These are phyloP conservation scores for Hydrophis major DNA, from an alignment of 2,797 vertebrate genomes.

Conservation along the genomic window DNA sequence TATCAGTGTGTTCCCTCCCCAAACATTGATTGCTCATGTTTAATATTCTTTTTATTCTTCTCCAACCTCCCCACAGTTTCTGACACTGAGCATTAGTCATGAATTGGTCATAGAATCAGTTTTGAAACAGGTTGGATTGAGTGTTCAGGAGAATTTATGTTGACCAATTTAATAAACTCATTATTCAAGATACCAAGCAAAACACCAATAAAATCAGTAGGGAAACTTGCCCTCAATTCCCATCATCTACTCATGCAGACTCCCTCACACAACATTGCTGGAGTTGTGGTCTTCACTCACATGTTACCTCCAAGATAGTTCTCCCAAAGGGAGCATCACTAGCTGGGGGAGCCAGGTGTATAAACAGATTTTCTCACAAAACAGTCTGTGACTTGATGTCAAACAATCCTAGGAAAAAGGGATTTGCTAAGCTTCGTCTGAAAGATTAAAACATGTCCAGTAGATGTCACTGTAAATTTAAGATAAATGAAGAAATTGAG, in stretches of 20 bases:
- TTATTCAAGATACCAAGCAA: not conserved
- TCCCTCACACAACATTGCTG: not conserved
- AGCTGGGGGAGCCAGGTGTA: not conserved
- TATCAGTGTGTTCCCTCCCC: not conserved
- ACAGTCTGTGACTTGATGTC: not conserved
- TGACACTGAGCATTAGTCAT: not conserved
- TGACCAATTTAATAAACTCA: not conserved
- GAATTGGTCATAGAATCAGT: not conserved
- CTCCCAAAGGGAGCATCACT: not conserved
- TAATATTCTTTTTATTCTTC: not conserved
- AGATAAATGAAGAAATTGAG: constrained; percentile 6
- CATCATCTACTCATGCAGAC: not conserved
- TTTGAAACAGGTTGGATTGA: not conserved
- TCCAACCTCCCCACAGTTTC: not conserved
- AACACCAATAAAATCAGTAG: not conserved
- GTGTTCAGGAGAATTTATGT: not conserved
- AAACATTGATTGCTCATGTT: not conserved
- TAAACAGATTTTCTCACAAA: not conserved
- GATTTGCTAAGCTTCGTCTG: not conserved
- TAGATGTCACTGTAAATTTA: constrained; percentile 26
- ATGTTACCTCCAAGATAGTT: not conserved
- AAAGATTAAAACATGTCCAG: not conserved
- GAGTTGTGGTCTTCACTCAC: not conserved
- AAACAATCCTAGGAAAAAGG: not conserved
- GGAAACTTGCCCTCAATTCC: not conserved